These are phyloP conservation scores for Petrophora chlorosata DNA, from an alignment of 2,888 invertebrate genomes.

Conservation along the genomic window DNA sequence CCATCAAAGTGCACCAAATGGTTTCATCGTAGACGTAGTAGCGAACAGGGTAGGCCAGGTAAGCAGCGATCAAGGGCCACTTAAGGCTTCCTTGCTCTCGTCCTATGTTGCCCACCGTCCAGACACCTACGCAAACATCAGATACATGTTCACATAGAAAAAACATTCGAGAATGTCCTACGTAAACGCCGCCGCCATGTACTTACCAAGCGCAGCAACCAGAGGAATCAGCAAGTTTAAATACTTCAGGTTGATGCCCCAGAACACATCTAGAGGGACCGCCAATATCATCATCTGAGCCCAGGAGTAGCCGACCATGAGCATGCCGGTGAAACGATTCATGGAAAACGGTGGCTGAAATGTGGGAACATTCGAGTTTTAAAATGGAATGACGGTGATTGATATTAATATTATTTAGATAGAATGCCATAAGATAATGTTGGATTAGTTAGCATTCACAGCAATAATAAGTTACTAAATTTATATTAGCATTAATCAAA, in stretches of 20 bases:
- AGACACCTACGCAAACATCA: constrained; percentile 86
- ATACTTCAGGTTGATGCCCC: constrained; percentile 87
- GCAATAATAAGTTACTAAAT: too few relatives aligned
- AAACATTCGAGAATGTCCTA: neutral
- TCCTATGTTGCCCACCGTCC: constrained; percentile 96
- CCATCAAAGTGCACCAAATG: constrained; percentile 87
- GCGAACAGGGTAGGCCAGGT: constrained; percentile 86
- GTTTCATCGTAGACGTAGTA: constrained; percentile 90
- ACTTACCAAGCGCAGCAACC: constrained; percentile 88
- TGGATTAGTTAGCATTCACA: too few relatives aligned
- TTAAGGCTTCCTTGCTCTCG: constrained; percentile 89
- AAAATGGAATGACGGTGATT: too few relatives aligned
- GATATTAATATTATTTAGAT: too few relatives aligned
- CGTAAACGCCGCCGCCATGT: too few relatives aligned
- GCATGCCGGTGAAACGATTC: constrained; percentile 89
- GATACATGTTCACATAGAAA: neutral
- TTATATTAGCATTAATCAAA: too few relatives aligned
- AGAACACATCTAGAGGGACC: constrained; percentile 89
- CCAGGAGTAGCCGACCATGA: constrained; percentile 92
- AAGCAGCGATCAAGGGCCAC: constrained; percentile 88
- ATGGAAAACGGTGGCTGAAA: constrained; percentile 91
- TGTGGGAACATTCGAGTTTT: too few relatives aligned
- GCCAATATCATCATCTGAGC: constrained; percentile 89
- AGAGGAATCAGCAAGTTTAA: constrained; percentile 89
- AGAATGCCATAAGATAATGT: too few relatives aligned